Base-by-base conservation (phyloP, 35 echinoderm and acorn worm species). In the Heliocidaris tuberculata region DNA sequence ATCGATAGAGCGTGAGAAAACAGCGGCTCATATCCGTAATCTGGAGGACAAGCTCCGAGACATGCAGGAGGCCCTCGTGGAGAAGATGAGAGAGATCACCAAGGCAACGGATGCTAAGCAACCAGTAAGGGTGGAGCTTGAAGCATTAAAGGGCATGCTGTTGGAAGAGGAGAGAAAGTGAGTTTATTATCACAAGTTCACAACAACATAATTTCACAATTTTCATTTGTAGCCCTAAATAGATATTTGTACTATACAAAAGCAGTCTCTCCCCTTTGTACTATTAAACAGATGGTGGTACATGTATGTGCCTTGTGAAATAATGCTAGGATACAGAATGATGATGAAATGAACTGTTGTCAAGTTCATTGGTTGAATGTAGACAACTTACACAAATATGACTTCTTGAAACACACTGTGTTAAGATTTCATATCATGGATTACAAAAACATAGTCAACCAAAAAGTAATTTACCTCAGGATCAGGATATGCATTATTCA, bases 161-260 rank as follows among this genome's bases (percentile, higher is more conserved):
- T 93, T 95, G 48, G 98, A 99, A 48, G 98, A 99, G 89, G 98
- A 99, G 47, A 96, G 93, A 85, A 99, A 97, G 98, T 99, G 95
- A 97, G 98, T 60, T 27, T 27, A 78, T 78, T 56, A 13, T 56
- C 52, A 56, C 11, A 9, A 56, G 15, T 92, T 93, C 19, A 48
- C 17, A 48, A 30, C 24, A 24, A 49, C 15, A 2, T 9, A 13
- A 13, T 13, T 56, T 56, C 9, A 11, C 15, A 30, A n/a, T 92
- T 31, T 16, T 92, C 30, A 47, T 31, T 24, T 88, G 86, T 88
- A 47, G 35, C 86, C 12, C 30, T 31, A 85, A 30, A 85, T 85
- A 47, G 86, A 31, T 88, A 9, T 56, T 9, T 56, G 2, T 15
- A 15, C 52, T 11, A 56, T 11, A 56, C 52, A 11, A 13, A 56